Conservation (phyloP, 1,140 invertebrate genomes). For the Tetramorium parvispinum region DNA sequence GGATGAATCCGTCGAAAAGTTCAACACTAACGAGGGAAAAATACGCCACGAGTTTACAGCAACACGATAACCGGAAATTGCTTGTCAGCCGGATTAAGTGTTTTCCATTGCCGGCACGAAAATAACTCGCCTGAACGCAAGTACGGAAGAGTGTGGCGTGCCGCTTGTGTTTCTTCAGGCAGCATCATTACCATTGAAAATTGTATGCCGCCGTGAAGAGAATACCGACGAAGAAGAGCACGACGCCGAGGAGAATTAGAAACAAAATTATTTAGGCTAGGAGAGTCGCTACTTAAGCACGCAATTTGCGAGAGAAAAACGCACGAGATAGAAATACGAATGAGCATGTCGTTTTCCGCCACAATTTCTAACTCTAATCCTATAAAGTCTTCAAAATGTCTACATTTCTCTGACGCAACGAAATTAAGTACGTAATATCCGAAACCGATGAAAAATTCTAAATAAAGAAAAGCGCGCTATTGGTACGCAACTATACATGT, state of each 20-base stretch:
- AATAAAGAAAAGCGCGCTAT: neutral
- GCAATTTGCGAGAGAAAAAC: conserved; percentile 20
- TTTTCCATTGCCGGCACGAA: conserved; percentile 73
- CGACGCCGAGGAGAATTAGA: conserved; percentile 28
- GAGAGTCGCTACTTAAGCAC: conserved; percentile 42
- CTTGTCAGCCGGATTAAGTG: conserved; percentile 79
- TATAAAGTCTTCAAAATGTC: neutral
- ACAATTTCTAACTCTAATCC: conserved; percentile 14
- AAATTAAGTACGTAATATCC: neutral
- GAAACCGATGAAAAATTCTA: neutral
- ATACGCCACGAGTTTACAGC: conserved; percentile 64
- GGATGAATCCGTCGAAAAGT: conserved; percentile 56
- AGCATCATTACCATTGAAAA: conserved; percentile 53
- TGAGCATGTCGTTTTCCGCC: neutral
- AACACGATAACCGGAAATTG: conserved; percentile 81
- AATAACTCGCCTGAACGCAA: conserved; percentile 69
- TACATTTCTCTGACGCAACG: neutral
- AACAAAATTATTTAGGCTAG: conserved; percentile 54
- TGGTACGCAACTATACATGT: neutral
- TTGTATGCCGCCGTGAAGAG: conserved; percentile 40
- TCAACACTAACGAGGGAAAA: conserved; percentile 75
- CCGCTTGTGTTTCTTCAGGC: conserved; percentile 8
- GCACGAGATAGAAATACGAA: conserved; percentile 32
- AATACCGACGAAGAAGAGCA: neutral
- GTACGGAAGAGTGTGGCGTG: conserved; percentile 38